Conservation (phyloP, 2,888 invertebrate genomes). For the Drosophila silvestris region DNA sequence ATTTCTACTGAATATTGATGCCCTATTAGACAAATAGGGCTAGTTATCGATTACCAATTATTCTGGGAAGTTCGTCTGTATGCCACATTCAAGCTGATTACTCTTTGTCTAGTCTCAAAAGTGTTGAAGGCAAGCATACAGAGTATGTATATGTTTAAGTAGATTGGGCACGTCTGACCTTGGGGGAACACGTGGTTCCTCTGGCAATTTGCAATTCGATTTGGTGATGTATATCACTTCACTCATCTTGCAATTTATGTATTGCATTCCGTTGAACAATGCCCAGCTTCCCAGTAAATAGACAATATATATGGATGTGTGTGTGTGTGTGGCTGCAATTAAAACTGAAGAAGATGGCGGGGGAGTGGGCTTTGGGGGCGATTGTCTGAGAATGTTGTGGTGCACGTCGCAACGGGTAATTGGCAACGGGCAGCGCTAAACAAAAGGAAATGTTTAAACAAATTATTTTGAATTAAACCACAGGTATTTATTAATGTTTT, state of each 20-base stretch:
- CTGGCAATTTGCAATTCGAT: slow-evolving; percentile 66
- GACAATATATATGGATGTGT: background rate
- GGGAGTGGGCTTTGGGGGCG: background rate
- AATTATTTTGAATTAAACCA: slow-evolving; percentile 81
- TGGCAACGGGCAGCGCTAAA: slow-evolving; percentile 63
- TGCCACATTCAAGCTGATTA: background rate
- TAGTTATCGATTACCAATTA: background rate
- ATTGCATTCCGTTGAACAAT: slow-evolving; percentile 49
- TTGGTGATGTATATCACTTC: slow-evolving; percentile 54
- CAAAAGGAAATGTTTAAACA: slow-evolving; percentile 81
- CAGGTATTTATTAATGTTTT: slow-evolving; percentile 82
- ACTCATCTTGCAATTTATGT: slow-evolving; percentile 52
- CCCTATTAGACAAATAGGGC: background rate
- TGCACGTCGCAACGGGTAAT: slow-evolving; percentile 49
- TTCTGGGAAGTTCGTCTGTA: background rate
- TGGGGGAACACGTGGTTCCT: slow-evolving; percentile 19
- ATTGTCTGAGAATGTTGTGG: slow-evolving; percentile 54
- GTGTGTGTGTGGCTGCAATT: slow-evolving; percentile 22
- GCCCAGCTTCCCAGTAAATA: slow-evolving; percentile 50
- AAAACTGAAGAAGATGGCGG: slow-evolving; percentile 11
- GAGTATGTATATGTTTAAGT: background rate
- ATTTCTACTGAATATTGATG: background rate
- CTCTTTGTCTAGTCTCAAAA: background rate
- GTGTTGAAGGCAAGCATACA: background rate
- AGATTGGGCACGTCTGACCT: slow-evolving; percentile 15